Base-by-base conservation (phyloP, 2,888 invertebrate species). In the Eupithecia subfuscata region DNA sequence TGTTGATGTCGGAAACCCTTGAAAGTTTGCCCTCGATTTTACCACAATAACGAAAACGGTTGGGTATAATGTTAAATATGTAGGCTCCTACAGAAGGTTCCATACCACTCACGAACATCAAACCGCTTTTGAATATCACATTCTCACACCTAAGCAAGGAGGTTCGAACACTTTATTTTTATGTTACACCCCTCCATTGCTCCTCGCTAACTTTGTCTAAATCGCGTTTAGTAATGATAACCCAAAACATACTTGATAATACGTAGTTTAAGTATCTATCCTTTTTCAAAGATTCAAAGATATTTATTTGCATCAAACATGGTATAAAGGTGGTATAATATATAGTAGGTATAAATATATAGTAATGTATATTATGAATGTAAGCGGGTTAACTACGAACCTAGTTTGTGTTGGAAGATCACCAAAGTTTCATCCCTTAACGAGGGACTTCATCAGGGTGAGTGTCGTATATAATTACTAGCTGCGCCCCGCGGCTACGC, bases 1-100 rank as follows among this genome's bases (percentile, higher is more conserved):
- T 82, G 83, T 81, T 81, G 81, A 84, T 82, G 84, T 84, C 75
- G 79, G 84, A 84, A 87, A 79, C 80, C 75, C 75, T 81, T 78
- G 72, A 70, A 74, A 85, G 87, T 87, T 88, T 86, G 86, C 88
- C 88, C 87, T 85, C 86, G 75, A 75, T 83, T 83, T 81, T 74
- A 83, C 83, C 83, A 84, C 87, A 84, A 86, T 88, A 88, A 89
- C 87, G 84, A 80, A 85, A 85, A 85, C 86, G 85, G 87, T 68
- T 88, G 84, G 87, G 84, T 75, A 75, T 60, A 87, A 89, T 89
- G 88, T 87, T 68, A 86, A 87, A 82, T 85, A 84, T 83, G 82
- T 82, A 78, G 82, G 81, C 83, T 84, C 84, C 84, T 86, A 84
- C 83, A 84, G 82, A 85, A 82, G 86, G 84, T 86, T 85, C 84